Evolutionary conservation across 2,113 vertebrate species (phyloP).

Genomic region (Prionailurus bengalensis): DNA sequence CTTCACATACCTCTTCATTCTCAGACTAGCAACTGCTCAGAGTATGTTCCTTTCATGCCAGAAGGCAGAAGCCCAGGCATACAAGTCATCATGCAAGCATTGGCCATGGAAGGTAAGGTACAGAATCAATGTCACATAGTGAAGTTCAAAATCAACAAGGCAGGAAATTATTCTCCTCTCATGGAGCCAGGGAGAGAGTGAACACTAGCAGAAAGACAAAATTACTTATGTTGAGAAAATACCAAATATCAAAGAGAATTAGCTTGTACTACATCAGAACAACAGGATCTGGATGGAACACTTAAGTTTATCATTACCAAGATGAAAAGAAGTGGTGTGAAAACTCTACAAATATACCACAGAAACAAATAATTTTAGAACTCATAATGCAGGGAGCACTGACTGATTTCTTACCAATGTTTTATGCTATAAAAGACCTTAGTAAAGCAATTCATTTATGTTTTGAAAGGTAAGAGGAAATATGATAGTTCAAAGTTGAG

Average conservation of each 20-base stretch:
- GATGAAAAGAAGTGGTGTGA: background rate
- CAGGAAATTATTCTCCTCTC: background rate
- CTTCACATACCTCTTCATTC: background rate
- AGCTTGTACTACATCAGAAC: background rate
- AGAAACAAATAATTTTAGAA: background rate
- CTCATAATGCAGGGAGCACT: background rate
- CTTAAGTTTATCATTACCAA: background rate
- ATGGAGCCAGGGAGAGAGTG: background rate
- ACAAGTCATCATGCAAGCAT: background rate
- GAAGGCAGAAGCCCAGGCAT: background rate
- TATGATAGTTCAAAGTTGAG: background rate
- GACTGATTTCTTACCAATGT: background rate
- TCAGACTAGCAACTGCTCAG: background rate
- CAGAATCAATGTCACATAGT: background rate
- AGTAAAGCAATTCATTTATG: constrained; percentile 31
- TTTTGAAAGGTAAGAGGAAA: background rate
- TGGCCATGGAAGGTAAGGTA: background rate
- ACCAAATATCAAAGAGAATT: background rate
- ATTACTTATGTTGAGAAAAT: background rate
- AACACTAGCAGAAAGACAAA: background rate
- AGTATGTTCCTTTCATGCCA: background rate
- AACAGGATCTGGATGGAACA: background rate
- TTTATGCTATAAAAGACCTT: background rate
- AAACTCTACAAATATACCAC: background rate
- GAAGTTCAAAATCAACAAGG: background rate